These are phyloP conservation scores for Aporrectodea caliginosa DNA, from an alignment of 1,140 invertebrate species.

Conservation along the genomic window DNA sequence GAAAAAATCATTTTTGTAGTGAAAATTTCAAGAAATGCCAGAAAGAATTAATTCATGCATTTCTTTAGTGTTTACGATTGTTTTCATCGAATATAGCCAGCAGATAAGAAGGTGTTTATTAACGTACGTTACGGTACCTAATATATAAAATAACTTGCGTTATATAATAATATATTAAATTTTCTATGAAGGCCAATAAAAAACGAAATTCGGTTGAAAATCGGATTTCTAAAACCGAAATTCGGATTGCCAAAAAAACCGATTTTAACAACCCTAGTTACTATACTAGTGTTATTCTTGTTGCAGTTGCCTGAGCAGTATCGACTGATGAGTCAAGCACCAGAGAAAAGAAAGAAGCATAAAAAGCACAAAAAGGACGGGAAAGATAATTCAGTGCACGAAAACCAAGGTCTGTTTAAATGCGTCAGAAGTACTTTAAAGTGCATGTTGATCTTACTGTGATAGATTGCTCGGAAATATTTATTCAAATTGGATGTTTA, in stretches of 20 bases:
- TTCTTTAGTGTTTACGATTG: too few species aligned
- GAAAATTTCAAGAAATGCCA: too few species aligned
- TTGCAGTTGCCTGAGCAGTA: constrained; percentile 30
- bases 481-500: neutral
- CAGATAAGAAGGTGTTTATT: too few species aligned
- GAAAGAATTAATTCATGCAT: too few species aligned
- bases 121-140: too few species aligned
- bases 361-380: constrained; percentile 18
- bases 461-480: neutral
- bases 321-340: constrained; percentile 19
- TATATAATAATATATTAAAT: neutral
- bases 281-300: neutral
- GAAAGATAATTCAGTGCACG: neutral
- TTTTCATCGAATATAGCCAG: too few species aligned
- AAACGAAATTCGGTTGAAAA: neutral
- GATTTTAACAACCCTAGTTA: neutral
- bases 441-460: neutral
- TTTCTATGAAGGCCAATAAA: neutral
- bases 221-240: too few species aligned
- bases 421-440: too few species aligned
- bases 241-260: too few species aligned
- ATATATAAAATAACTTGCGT: neutral
- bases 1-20: too few species aligned
- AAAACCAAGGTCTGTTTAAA: constrained; percentile 8
- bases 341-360: constrained; percentile 27